phyloP scores from a whole-genome alignment of 2,888 invertebrate species.

The Melieria crassipennis region DNA sequence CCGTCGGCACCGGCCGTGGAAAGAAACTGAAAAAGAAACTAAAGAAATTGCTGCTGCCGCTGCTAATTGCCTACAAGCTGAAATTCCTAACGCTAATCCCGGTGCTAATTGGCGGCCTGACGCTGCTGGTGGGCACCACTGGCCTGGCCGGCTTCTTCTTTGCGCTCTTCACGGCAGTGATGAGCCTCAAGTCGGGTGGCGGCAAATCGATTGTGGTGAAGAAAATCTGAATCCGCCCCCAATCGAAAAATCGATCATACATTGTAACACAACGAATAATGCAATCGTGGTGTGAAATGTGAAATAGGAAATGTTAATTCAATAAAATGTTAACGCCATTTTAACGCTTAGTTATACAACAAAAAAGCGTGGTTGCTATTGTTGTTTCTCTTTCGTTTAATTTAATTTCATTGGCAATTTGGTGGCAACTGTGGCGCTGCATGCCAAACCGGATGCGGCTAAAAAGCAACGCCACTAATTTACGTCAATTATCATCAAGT shows the following conservation, averaged over 20 bases:
- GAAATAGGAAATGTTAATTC: background rate
- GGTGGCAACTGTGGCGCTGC: conserved; percentile 4
- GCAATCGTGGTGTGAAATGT: background rate
- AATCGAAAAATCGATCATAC: background rate
- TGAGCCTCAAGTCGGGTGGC: conserved; percentile 71
- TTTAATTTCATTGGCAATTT: background rate
- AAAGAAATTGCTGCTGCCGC: conserved; percentile 77
- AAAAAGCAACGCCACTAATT: conserved; percentile 17
- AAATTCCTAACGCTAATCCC: conserved; percentile 84
- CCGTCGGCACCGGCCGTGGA: conserved; percentile 49
- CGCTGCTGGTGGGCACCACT: conserved; percentile 80
- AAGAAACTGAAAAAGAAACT: conserved; percentile 71
- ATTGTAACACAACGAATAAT: background rate
- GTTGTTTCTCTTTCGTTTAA: background rate
- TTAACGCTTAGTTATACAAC: conserved; percentile 36
- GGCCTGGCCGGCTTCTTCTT: conserved; percentile 89
- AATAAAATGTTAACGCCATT: conserved; percentile 33
- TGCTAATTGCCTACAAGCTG: conserved; percentile 83
- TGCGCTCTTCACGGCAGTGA: conserved; percentile 83
- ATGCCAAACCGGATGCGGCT: conserved; percentile 21
- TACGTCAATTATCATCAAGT: conserved; percentile 10
- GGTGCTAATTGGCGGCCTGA: conserved; percentile 75
- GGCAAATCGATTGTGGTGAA: conserved; percentile 54
- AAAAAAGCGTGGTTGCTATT: background rate
- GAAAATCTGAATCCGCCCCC: conserved; percentile 22